Conservation (phyloP, 2,113 vertebrate genomes). For the Capreolus pygargus region DNA sequence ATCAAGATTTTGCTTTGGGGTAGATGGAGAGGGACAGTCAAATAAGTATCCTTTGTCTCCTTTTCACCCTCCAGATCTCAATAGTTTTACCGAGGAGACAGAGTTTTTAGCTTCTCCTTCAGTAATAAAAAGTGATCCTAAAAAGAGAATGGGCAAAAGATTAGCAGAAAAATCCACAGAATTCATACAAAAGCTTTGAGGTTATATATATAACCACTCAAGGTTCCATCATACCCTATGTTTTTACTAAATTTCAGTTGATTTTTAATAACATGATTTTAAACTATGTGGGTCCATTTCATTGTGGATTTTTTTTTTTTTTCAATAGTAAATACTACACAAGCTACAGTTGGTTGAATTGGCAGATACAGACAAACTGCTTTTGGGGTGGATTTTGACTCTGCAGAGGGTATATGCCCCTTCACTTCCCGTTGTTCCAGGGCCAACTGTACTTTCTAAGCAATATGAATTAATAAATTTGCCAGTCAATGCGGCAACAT, state of each 20-base stretch:
- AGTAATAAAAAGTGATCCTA: background rate
- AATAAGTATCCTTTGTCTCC: background rate
- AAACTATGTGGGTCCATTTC: background rate
- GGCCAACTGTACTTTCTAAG: background rate
- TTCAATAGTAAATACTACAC: background rate
- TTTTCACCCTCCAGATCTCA: background rate
- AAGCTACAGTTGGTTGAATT: background rate
- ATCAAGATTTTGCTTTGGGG: background rate
- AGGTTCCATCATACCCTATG: background rate
- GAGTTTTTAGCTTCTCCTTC: background rate
- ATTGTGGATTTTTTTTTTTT: background rate
- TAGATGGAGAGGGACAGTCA: background rate
- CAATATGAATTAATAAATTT: background rate
- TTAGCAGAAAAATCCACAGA: background rate
- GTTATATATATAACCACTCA: background rate
- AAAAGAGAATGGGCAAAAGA: background rate
- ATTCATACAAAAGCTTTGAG: background rate
- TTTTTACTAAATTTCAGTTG: background rate
- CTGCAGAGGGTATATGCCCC: background rate
- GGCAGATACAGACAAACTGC: background rate
- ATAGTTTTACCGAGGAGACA: background rate
- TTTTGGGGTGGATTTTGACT: background rate
- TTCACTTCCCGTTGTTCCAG: background rate
- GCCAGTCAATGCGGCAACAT: background rate
- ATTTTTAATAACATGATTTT: background rate